phyloP scores from a whole-genome alignment of 2,113 vertebrate species.

The Indicator maculatus region DNA sequence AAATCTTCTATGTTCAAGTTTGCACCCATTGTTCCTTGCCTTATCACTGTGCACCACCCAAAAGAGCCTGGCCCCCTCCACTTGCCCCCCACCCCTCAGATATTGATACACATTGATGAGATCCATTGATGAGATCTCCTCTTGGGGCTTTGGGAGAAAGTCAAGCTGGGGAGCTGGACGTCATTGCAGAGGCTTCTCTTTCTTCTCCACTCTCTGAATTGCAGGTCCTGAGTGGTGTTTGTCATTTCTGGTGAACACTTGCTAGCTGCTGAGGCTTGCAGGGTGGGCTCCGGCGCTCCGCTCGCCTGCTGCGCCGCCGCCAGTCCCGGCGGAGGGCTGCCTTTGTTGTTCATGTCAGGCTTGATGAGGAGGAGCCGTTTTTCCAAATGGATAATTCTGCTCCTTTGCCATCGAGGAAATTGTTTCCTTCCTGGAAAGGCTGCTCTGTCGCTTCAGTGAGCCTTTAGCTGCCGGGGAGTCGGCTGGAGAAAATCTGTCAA shows the following conservation, averaged over 20 bases:
- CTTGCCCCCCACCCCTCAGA: no score
- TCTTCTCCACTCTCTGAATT: slow-evolving; percentile 22
- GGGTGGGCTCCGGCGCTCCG: background rate
- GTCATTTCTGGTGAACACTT: slow-evolving; percentile 43
- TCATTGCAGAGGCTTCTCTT: background rate
- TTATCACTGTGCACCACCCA: no score
- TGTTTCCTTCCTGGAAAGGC: slow-evolving; percentile 35
- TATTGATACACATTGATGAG: no score
- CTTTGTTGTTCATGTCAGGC: slow-evolving; percentile 40
- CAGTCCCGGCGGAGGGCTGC: background rate
- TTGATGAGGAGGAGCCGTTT: slow-evolving; percentile 22
- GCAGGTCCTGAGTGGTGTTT: background rate
- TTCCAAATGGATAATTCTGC: slow-evolving; percentile 51
- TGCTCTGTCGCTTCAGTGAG: background rate
- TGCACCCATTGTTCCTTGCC: no score
- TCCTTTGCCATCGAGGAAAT: slow-evolving; percentile 13
- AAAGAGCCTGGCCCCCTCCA: no score
- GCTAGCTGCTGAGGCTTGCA: slow-evolving; percentile 38
- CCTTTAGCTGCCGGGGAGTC: background rate
- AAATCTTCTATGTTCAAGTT: no score
- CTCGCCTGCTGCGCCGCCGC: background rate
- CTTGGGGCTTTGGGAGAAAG: background rate
- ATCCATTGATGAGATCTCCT: background rate
- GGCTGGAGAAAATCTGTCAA: background rate
- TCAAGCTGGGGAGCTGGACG: background rate